Conservation (phyloP, 2,888 invertebrate species). For the Caenorhabditis afra region DNA sequence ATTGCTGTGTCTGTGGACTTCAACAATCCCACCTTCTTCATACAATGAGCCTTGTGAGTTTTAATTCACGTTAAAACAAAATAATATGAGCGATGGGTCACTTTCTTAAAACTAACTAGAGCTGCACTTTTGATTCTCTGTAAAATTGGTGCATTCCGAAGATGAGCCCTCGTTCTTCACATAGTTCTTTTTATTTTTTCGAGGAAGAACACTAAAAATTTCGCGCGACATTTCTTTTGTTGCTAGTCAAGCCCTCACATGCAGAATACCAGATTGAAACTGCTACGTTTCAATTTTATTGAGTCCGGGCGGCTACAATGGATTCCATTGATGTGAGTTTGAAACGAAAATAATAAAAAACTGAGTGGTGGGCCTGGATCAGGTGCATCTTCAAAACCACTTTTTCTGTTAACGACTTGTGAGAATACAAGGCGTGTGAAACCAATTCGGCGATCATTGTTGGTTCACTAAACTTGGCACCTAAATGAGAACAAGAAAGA, state of each 20-base stretch:
- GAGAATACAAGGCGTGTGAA: slow-evolving; percentile 22
- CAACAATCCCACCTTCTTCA: background rate
- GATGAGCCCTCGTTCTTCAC: too few species aligned
- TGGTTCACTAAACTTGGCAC: slow-evolving; percentile 46
- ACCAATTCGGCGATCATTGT: slow-evolving; percentile 30
- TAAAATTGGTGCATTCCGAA: too few species aligned
- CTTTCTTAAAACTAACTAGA: too few species aligned
- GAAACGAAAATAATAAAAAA: slow-evolving; percentile 20
- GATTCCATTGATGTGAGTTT: slow-evolving; percentile 37
- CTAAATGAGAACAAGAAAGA: slow-evolving; percentile 1
- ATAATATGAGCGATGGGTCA: too few species aligned
- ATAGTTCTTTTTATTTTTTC: too few species aligned
- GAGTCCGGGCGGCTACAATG: background rate
- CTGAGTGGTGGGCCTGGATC: slow-evolving; percentile 15
- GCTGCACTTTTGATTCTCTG: too few species aligned
- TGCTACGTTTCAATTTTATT: too few species aligned
- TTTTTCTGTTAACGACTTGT: slow-evolving; percentile 6
- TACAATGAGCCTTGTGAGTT: slow-evolving; percentile 53
- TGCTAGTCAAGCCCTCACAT: too few species aligned
- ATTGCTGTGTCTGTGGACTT: background rate
- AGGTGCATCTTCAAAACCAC: slow-evolving; percentile 23
- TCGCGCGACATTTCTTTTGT: too few species aligned
- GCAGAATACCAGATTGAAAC: too few species aligned
- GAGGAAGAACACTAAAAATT: too few species aligned
- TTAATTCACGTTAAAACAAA: too few species aligned